Base-by-base conservation (phyloP, 2,888 invertebrate species). In the Stenichneumon culpator region DNA sequence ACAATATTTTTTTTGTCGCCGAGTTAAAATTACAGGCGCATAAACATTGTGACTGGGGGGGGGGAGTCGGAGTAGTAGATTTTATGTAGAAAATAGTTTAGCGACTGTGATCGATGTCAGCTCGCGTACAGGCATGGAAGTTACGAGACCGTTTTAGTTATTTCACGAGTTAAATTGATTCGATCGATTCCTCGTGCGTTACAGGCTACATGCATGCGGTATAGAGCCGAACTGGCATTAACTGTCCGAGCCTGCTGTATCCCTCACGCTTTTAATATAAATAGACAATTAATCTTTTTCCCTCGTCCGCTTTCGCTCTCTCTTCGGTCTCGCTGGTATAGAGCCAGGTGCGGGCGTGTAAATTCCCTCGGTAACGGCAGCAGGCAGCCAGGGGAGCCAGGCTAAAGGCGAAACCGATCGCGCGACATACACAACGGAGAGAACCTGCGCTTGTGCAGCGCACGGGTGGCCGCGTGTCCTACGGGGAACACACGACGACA, bases 391-490 rank as follows among this genome's bases (percentile, higher is more conserved):
- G 36, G 44, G 67, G 79, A 82, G 65, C 32, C 14, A 68, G 68
- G 75, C 77, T 72, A 70, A 74, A 78, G 77, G 84, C 70, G 68
- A 74, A 83, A 69, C 57, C 63, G 79, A 83, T 83, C 81, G 73
- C 81, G 70, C 82, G 54, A 79, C 52, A 50, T 75, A 57, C 32
- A 60, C 44, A 63, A 47, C n/a, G 39, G 82, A 60, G 72, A 67
- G 75, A 77, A 68, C 79, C 81, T 82, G 70, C 54, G 83, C 74
- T 75, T 79, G 65, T 69, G 60, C 60, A 32, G 80, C 85, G 81
- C 84, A 80, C 79, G 86, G 86, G 83, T 86, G 87, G 87, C 87
- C 87, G 86, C 86, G 84, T 84, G 72, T 87, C 75, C 75, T 70
- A 73, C 79, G 60, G 47, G 75, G 50, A 75, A 75, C 65, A 67